A percentile compares a stretch with the other conserved stretches of the same genome.
Evolutionary conservation across 2,797 vertebrate genomes (phyloP).

Genomic region (Macropus fuliginosus): DNA sequence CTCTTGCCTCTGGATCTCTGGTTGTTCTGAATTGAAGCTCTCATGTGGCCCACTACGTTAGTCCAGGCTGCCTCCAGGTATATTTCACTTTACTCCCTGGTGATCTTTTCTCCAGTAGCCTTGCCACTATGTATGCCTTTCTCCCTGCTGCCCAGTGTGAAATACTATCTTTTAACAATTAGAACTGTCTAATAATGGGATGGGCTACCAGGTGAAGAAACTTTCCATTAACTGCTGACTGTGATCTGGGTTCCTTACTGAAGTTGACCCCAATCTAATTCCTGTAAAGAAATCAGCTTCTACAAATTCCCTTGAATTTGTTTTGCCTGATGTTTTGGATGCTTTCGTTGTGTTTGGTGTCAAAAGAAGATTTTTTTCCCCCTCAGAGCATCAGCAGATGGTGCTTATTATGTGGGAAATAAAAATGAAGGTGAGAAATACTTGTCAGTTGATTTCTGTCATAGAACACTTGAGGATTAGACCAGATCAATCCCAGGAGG

Average conservation of each 20-base stretch:
- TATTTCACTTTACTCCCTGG: not conserved
- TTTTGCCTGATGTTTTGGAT: not conserved
- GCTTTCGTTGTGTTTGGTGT: not conserved
- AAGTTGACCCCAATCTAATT: not conserved
- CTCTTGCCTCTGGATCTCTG: not conserved
- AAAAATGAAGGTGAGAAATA: not conserved
- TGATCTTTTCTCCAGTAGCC: not conserved
- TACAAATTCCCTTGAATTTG: not conserved
- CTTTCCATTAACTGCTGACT: not conserved
- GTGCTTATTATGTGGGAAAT: not conserved
- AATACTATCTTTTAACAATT: not conserved
- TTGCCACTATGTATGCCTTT: not conserved
- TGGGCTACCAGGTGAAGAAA: not conserved
- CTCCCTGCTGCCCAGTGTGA: not conserved
- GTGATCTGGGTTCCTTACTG: not conserved
- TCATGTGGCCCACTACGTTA: not conserved
- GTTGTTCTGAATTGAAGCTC: not conserved
- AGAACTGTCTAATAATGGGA: not conserved
- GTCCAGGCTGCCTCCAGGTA: not conserved
- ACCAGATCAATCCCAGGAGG: not conserved
- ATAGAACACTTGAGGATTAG: not conserved
- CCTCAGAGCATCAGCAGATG: not conserved
- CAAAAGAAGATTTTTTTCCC: not conserved
- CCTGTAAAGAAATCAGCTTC: not conserved
- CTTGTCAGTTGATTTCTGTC: not conserved